Evolutionary conservation across 2,113 vertebrate species (phyloP).

Genomic region (Amazona guildingii): DNA sequence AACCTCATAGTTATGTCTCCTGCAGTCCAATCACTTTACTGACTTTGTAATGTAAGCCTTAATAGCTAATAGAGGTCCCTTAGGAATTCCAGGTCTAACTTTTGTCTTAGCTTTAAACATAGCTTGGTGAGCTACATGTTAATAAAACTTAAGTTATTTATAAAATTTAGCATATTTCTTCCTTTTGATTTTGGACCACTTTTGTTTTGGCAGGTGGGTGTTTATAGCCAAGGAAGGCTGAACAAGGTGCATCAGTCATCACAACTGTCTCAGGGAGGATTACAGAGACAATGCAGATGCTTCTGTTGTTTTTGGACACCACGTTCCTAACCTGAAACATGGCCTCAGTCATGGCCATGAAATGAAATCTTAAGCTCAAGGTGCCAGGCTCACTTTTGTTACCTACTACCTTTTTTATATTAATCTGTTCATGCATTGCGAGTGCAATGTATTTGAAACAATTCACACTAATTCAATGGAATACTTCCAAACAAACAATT

Average conservation of each 20-base stretch:
- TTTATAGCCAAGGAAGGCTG: neutral
- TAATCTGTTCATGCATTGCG: neutral
- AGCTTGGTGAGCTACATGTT: neutral
- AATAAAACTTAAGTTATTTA: neutral
- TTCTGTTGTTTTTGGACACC: neutral
- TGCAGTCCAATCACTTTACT: neutral
- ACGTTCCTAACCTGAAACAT: neutral
- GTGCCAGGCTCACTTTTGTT: neutral
- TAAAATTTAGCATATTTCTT: neutral
- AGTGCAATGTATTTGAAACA: neutral
- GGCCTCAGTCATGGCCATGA: neutral
- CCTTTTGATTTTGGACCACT: neutral
- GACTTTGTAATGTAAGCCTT: neutral
- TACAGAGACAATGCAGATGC: neutral
- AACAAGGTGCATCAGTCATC: neutral
- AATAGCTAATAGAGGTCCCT: neutral
- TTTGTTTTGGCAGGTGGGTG: neutral
- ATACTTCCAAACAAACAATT: neutral
- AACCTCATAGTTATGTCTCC: neutral
- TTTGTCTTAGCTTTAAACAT: neutral
- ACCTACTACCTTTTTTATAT: neutral
- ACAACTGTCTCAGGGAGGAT: neutral
- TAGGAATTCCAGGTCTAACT: neutral
- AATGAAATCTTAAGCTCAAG: neutral
- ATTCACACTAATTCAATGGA: neutral